Base-by-base conservation (phyloP, 2,888 invertebrate species). In the Teinopalpus imperialis region DNA sequence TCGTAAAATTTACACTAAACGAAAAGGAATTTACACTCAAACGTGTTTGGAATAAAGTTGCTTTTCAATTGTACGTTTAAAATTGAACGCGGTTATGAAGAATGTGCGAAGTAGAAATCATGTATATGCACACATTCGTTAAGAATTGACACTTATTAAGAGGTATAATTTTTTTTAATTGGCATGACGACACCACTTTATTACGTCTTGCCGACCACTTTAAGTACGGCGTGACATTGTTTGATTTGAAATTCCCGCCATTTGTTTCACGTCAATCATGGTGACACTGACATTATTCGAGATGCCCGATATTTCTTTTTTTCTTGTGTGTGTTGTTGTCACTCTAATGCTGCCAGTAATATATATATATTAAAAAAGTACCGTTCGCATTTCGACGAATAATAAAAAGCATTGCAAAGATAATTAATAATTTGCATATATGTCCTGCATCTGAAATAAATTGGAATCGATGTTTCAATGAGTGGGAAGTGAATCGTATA, bases 61-160 rank as follows among this genome's bases (percentile, higher is more conserved):
- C 57, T 53, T 63, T 61, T 67, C 51, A 51, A 9, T 42, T 37
- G 30, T 27, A 16, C 34, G 30, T 36, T 43, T 45, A 47, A 49
- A 54, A 56, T 61, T 62, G 61, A 66, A 71, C 70, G 71, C 70
- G 57, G 54, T 56, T 62, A 67, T 59, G 66, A 71, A 72, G 75
- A 75, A 85, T 79, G 87, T 85, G 87, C 85, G 83, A 86, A 75
- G 82, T 85, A 82, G 86, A 86, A 88, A 88, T 88, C 86, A 83
- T 83, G 72, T 78, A 80, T 82, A 82, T 79, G 81, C 86, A 86
- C 86, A 81, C 87, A 86, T 88, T 87, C 81, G 85, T 88, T 88
- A 86, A 80, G 82, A 85, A 87, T 86, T 88, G 88, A 87, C 88
- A 88, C 87, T 85, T 87, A 86, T 86, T 86, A 87, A 86, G 70